Percentiles rank a stretch among this genome's conserved stretches.
Evolutionary conservation across 2,113 vertebrate species (phyloP).

Genomic region (Mustela lutreola): DNA sequence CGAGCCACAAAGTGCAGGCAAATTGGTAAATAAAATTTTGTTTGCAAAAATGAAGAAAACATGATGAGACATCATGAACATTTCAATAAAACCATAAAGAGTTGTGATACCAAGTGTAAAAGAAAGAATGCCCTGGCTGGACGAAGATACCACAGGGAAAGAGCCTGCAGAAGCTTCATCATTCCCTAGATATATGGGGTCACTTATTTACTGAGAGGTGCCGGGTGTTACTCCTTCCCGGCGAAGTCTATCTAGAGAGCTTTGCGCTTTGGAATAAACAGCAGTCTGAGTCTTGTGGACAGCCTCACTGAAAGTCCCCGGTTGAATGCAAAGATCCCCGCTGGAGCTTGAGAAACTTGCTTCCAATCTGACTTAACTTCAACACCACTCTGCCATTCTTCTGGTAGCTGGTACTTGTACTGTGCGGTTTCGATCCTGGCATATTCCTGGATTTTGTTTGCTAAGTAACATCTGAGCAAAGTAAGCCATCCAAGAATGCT

Average conservation of each 20-base stretch:
- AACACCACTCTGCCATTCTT: slow-evolving; percentile 39
- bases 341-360: not conserved
- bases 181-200: not conserved
- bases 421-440: not conserved
- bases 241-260: not conserved
- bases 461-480: slow-evolving; percentile 36
- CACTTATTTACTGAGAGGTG: slow-evolving; percentile 11
- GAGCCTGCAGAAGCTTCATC: not conserved
- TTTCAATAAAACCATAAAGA: not conserved
- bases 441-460: slow-evolving; percentile 25
- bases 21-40: not conserved
- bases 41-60: slow-evolving; percentile 36
- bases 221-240: slow-evolving; percentile 9
- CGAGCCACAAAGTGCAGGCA: not conserved
- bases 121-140: not conserved
- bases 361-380: slow-evolving; percentile 53
- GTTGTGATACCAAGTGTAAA: not conserved
- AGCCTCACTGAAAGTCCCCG: not conserved
- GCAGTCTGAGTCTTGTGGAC: not conserved
- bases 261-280: slow-evolving; percentile 59
- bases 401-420: not conserved
- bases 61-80: not conserved
- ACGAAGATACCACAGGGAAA: not conserved
- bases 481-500: not conserved
- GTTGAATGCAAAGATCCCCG: slow-evolving; percentile 56